Evolutionary conservation across 2,113 vertebrate genomes (phyloP), one percentile per base, ranked within the genome.

Genomic region (Silurus asotus): DNA sequence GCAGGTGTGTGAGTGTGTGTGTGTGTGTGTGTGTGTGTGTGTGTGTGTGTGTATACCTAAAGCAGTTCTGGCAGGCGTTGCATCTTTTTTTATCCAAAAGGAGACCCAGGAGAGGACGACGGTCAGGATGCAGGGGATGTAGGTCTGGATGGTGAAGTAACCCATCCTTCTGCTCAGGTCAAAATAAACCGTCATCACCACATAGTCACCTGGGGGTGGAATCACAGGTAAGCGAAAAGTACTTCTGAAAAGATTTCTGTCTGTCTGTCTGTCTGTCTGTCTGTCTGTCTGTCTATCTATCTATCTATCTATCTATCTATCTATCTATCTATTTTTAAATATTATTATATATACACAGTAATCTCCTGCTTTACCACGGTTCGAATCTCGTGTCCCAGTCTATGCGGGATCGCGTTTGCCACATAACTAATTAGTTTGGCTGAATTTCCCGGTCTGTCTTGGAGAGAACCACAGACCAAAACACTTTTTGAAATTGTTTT

Each of bases 31-130:
- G 75, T 77, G n/a, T 78, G 28, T 80, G 25, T 64, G 72, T 75
- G 48, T n/a, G 74, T 53, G 49, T 76, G 49, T 76, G 45, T 75
- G 86, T 93, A 90, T 94, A 99, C 98, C 98, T 93, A 99, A 91
- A 88, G 98, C 96, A 28, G 98, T 99, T 92, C 98, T 96, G 90
- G 98, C 97, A 83, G 98, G 98, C 20, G 97, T 99, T 75, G 97
- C 97, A 77, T 99, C 97, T 91, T 98, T 98, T 93, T 99, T 99
- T 90, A 99, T 99, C 97, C 97, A 99, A 91, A 99, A 99, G 4
- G 98, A 99, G 20, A 99, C 98, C 98, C 98, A 99, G 65, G 97
- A 98, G 64, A 99, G 94, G 79, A 99, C 97, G 90, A 99, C 98
- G 4, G 97, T 99, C 89, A 99, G 94, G 90, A 99, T 97, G 90